Evolutionary conservation across 2,113 vertebrate genomes (phyloP).

Genomic region (Xenopus tropicalis): DNA sequence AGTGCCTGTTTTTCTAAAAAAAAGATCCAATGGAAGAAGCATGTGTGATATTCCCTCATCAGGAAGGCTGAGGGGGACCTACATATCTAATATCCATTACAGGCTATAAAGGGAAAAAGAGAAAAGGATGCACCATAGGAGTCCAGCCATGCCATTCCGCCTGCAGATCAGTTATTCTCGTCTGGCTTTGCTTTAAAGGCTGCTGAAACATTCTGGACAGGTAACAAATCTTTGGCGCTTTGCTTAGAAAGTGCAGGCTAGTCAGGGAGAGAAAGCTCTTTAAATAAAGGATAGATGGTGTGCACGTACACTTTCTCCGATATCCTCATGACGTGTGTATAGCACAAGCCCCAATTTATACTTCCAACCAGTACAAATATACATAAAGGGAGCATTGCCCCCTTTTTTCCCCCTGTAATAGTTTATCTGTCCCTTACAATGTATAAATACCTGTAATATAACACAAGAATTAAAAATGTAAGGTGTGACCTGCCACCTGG

Average conservation of each 20-base stretch:
- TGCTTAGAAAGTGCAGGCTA: conserved; percentile 6
- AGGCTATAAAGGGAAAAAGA: neutral
- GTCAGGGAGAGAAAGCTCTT: neutral
- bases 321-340: neutral
- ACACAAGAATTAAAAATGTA: too few relatives aligned
- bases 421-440: neutral
- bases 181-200: conserved; percentile 8
- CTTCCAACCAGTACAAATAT: neutral
- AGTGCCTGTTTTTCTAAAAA: too few relatives aligned
- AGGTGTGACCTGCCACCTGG: too few relatives aligned
- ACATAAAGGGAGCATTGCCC: neutral
- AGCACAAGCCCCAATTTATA: neutral
- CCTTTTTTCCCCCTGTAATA: neutral
- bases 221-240: conserved; percentile 18
- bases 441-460: too few relatives aligned
- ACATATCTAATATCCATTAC: conserved; percentile 19
- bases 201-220: conserved; percentile 30
- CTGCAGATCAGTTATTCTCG: conserved; percentile 10
- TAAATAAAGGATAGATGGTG: neutral
- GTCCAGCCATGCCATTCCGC: neutral
- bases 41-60: too few relatives aligned
- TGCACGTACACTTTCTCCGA: neutral
- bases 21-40: too few relatives aligned
- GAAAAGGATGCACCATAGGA: neutral
- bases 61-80: neutral